Evolutionary conservation across 2,113 vertebrate species (phyloP), one percentile per base, ranked within the genome.

Genomic region (Ciconia stormi): DNA sequence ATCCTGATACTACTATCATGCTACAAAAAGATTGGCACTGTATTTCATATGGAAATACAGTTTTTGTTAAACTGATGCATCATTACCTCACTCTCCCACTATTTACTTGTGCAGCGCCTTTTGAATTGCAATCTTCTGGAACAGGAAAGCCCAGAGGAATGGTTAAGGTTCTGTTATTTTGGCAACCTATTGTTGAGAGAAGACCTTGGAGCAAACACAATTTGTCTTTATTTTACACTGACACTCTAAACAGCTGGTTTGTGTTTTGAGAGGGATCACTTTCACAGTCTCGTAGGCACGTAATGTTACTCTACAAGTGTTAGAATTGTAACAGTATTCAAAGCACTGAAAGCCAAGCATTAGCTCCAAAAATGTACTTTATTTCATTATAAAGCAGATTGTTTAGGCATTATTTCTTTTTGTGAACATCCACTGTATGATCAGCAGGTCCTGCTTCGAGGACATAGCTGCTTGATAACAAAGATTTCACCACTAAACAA

Each of bases 341-440:
- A 94, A 84, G 38, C 88, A 97, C 46, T 13, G 4, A n/a, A 92
- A 53, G 26, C 13, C 87, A 87, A 53, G 16, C 30, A 9, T 36
- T 83, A 87, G 85, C 88, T 97, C 93, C 94, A 95, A 96, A 97
- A 85, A 90, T 70, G 94, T 79, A 89, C 46, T 97, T 97, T 96
- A 97, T 97, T 97, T 93, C 74, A 40, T 90, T 93, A 94, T 66
- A 96, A 95, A 96, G 94, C 94, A 94, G 93, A 96, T 78, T 96
- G 81, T 96, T 95, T 76, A 74, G 93, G 93, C 93, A 66, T 96
- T 84, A 87, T 87, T 93, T 94, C 92, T 92, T 91, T 65, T 65
- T 91, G 63, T 81, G 84, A 86, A 90, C 78, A 80, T 66, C 89
- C 78, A 90, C 55, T 10, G n/a, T 47, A 58, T 3, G 53, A 73